Evolutionary conservation across 2,888 invertebrate genomes (phyloP).

Genomic region (Baccha elongata): DNA sequence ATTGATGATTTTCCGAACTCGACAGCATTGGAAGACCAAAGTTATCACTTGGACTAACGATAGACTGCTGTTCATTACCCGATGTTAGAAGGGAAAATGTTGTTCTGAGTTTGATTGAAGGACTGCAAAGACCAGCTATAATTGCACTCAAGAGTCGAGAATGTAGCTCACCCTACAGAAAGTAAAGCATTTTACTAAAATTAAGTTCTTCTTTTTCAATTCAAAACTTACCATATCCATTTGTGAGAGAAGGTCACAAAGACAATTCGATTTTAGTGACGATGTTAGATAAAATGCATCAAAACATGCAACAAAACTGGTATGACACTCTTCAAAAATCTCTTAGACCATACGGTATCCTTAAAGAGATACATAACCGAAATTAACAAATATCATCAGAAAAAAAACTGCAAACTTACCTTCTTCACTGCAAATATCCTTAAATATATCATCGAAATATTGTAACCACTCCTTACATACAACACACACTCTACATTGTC

Average conservation of each 20-base stretch:
- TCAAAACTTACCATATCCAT: conserved; percentile 85
- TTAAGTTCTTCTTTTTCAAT: no score
- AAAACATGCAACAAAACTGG: conserved; percentile 95
- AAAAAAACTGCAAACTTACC: conserved; percentile 77
- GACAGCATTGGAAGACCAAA: conserved; percentile 87
- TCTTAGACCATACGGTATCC: conserved; percentile 87
- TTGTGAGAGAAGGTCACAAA: conserved; percentile 91
- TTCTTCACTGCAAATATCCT: conserved; percentile 80
- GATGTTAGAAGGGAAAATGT: conserved; percentile 88
- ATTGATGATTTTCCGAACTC: conserved; percentile 86
- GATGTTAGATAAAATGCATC: conserved; percentile 98
- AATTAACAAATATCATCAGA: neutral
- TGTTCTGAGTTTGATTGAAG: conserved; percentile 88
- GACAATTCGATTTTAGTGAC: conserved; percentile 94
- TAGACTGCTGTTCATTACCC: conserved; percentile 81
- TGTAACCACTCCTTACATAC: conserved; percentile 96
- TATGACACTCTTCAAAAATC: conserved; percentile 94
- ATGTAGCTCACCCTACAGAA: conserved; percentile 76
- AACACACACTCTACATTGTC: conserved; percentile 86
- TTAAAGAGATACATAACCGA: conserved; percentile 51
- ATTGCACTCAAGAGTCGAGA: conserved; percentile 89
- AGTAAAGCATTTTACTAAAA: neutral
- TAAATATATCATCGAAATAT: conserved; percentile 87
- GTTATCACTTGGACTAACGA: conserved; percentile 87
- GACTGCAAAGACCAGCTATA: conserved; percentile 92